Base-by-base conservation (phyloP, 2,113 vertebrate species). In the Hippocampus barbouri region DNA sequence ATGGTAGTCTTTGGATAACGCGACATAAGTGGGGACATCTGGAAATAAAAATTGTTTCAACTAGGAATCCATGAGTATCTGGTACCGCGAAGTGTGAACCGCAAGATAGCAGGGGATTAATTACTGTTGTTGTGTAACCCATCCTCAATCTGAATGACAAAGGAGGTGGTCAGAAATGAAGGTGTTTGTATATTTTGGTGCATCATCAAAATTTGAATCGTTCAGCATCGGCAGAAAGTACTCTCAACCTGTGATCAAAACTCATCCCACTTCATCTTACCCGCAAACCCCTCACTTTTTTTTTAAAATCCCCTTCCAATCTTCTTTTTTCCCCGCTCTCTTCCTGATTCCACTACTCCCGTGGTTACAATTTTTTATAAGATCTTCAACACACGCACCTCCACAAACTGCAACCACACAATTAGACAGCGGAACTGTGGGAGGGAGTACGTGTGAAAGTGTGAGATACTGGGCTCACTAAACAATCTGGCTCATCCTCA, bases 311-410 rank as follows among this genome's bases (percentile, higher is more conserved):
- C 47, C 65, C 73, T 71, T 51, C 41, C 43, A 60, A 71, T 68
- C 80, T 38, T 6, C 6, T 89, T 90, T 40, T 75, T 86, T 2
- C 43, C 43, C 43, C 43, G 11, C 87, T 79, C 87, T 73, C 82
- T 90, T 90, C 92, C 16, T 71, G 71, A 79, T 85, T 70, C 78
- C 77, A 79, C 79, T 74, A 65, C 82, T 85, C 78, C 72, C 86
- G 91, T 86, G 91, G 82, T 86, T 82, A 87, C 77, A 95, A 96
- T 38, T 96, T 95, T 96, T 96, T 96, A 97, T 95, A 92, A 93
- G 89, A 85, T 91, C 91, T 86, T 92, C 90, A 94, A 89, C 92
- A 94, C 90, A 87, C 89, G 89, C 91, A 93, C 93, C 87, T 91
- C 88, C 85, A 81, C 91, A 86, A 90, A 93, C 87, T 91, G 93